Percentiles rank a stretch among this genome's conserved stretches.
phyloP scores from a whole-genome alignment of 2,113 vertebrate species.

The Pholis gunnellus region DNA sequence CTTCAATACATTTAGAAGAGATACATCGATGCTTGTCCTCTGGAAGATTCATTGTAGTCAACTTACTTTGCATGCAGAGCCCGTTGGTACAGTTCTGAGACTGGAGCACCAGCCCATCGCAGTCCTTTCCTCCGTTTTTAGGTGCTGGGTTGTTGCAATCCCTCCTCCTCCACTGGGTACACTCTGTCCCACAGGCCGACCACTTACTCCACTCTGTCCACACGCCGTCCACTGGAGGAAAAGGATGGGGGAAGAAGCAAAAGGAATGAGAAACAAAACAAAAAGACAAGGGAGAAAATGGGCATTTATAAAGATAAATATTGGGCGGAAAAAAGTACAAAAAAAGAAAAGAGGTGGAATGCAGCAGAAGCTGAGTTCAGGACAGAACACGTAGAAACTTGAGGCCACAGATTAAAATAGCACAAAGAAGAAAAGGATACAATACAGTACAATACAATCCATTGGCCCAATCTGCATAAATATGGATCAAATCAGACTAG shows the following conservation, averaged over 20 bases:
- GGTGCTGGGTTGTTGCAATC: slow-evolving; percentile 92
- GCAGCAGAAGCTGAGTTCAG: background rate
- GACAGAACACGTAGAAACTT: background rate
- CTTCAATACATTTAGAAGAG: background rate
- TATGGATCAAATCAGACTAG: background rate
- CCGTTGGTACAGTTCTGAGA: slow-evolving; percentile 97
- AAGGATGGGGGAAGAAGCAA: background rate
- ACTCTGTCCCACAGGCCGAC: slow-evolving; percentile 96
- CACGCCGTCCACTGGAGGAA: slow-evolving; percentile 89
- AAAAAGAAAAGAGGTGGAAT: background rate
- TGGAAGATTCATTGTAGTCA: background rate
- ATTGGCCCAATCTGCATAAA: background rate
- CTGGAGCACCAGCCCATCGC: slow-evolving; percentile 90
- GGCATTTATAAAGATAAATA: slow-evolving; percentile 3
- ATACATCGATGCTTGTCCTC: background rate
- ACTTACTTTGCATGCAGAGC: slow-evolving; percentile 97
- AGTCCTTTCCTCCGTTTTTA: slow-evolving; percentile 95
- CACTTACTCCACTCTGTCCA: slow-evolving; percentile 97
- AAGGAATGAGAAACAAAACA: slow-evolving; percentile 6
- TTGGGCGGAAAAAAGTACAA: background rate
- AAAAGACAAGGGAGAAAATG: background rate
- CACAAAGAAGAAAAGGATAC: background rate
- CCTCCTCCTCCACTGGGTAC: slow-evolving; percentile 94
- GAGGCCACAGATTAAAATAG: background rate
- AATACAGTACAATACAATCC: background rate